Percentiles rank a stretch among this genome's conserved stretches.
These are phyloP conservation scores for Tachuris rubrigastra DNA, from an alignment of 2,113 vertebrate species.

Conservation along the genomic window DNA sequence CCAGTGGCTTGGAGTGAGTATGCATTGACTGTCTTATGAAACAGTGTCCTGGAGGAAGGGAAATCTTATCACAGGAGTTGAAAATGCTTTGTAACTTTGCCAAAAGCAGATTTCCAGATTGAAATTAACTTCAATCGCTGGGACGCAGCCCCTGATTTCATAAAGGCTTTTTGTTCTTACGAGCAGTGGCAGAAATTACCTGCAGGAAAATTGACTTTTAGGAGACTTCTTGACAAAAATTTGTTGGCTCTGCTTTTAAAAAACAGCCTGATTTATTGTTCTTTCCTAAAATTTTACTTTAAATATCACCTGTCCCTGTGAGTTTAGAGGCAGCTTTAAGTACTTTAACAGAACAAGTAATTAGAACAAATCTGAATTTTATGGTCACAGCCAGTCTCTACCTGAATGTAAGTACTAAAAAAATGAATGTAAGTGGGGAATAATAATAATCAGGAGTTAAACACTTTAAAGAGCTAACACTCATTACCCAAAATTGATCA, in stretches of 20 bases:
- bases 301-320: not conserved
- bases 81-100: not conserved
- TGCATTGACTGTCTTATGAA: not conserved
- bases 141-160: not conserved
- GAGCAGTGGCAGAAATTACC: not conserved
- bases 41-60: not conserved
- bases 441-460: not conserved
- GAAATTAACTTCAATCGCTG: not conserved
- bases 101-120: not conserved
- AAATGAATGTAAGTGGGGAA: fast-evolving
- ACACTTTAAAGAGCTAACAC: not conserved
- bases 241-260: not conserved
- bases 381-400: not conserved
- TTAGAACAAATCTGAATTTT: not conserved
- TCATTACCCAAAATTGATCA: not conserved
- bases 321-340: not conserved
- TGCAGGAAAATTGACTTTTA: not conserved
- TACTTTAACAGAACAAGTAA: not conserved
- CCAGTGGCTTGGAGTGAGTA: conserved; percentile 90
- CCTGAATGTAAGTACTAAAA: not conserved
- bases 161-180: not conserved
- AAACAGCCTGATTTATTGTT: not conserved
- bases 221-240: not conserved
- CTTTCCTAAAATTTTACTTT: not conserved
- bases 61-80: not conserved